Evolutionary conservation across 2,888 invertebrate genomes (phyloP).

Genomic region (Pardosa pseudoannulata): DNA sequence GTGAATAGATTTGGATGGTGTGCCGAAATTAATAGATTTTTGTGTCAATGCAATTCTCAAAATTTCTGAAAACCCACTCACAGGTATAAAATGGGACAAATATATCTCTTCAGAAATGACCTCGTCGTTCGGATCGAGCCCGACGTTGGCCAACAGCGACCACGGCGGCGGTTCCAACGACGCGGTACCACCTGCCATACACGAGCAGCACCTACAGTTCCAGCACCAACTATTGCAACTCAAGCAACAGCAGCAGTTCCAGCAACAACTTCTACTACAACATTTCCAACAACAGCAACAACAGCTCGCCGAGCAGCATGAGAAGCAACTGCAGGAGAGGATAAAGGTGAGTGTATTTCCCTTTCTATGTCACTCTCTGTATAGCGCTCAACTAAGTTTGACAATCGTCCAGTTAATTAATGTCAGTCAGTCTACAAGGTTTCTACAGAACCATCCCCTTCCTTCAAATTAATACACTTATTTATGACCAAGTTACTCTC

Average conservation of each 20-base stretch:
- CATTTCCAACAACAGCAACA: constrained; percentile 94
- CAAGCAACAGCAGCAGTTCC: constrained; percentile 94
- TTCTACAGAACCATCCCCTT: too few species aligned
- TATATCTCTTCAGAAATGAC: constrained; percentile 62
- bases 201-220: constrained; percentile 74
- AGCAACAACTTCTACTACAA: constrained; percentile 92
- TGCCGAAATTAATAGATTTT: too few species aligned
- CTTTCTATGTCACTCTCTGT: too few species aligned
- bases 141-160: constrained; percentile 42
- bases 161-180: not conserved
- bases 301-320: constrained; percentile 92
- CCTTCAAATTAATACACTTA: too few species aligned
- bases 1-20: too few species aligned
- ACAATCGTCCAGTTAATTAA: too few species aligned
- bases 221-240: constrained; percentile 81
- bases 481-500: too few species aligned
- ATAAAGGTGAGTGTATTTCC: constrained; percentile 88
- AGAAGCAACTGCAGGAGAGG: constrained; percentile 91
- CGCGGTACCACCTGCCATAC: constrained; percentile 42
- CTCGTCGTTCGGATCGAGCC: constrained; percentile 57
- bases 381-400: too few species aligned
- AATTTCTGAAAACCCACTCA: not conserved
- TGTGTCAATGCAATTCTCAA: not conserved
- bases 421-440: too few species aligned
- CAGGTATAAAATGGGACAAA: constrained; percentile 61